A percentile compares a stretch with the other conserved stretches of the same genome.
phyloP scores from a whole-genome alignment of 2,797 vertebrate genomes.

The Acipenser oxyrinchus region DNA sequence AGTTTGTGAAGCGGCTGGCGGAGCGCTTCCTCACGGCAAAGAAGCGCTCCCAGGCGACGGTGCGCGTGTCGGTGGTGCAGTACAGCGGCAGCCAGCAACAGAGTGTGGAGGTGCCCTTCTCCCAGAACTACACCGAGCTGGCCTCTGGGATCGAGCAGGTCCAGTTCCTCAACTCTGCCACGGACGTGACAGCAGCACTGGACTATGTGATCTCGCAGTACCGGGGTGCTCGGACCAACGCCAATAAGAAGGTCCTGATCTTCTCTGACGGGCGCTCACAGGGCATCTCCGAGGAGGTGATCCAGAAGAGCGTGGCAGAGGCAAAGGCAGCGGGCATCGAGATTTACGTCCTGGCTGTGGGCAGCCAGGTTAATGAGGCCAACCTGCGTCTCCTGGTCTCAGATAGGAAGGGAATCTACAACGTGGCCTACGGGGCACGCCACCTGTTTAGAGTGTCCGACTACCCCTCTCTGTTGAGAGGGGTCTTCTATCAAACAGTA shows the following conservation, averaged over 20 bases:
- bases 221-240: neutral
- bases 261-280: constrained; percentile 91
- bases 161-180: constrained; percentile 73
- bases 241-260: constrained; percentile 70
- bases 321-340: constrained; percentile 57
- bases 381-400: constrained; percentile 71
- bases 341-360: constrained; percentile 73
- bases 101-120: constrained; percentile 49
- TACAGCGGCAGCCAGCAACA: constrained; percentile 66
- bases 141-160: constrained; percentile 46
- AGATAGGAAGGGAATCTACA: constrained; percentile 51
- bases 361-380: constrained; percentile 69
- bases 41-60: neutral
- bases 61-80: constrained; percentile 67
- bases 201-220: constrained; percentile 42
- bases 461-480: constrained; percentile 74
- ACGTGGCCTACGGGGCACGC: constrained; percentile 63
- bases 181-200: constrained; percentile 66
- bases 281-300: constrained; percentile 43
- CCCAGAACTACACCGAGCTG: constrained; percentile 55
- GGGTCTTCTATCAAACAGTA: constrained; percentile 86
- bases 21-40: constrained; percentile 67
- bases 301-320: constrained; percentile 64
- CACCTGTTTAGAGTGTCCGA: constrained; percentile 78
- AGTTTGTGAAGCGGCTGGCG: constrained; percentile 62